Conservation (phyloP, 2,888 invertebrate species). For the Ceramica pisi region DNA sequence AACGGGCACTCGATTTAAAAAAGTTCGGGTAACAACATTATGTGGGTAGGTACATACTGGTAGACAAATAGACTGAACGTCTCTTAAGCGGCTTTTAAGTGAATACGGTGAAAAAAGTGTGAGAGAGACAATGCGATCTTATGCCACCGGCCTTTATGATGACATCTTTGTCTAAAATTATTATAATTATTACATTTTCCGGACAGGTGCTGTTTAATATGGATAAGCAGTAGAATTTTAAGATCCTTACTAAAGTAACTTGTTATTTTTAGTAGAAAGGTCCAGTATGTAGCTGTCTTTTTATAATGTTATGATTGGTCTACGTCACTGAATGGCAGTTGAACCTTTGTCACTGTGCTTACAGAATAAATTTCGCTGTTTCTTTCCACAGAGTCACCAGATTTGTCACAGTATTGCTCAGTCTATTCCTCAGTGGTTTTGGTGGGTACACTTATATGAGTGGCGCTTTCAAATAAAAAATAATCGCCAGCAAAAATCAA, state of each 20-base stretch:
- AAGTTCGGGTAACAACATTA: slow-evolving; percentile 33
- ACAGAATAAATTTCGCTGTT: no score
- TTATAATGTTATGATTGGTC: no score
- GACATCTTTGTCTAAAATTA: no score
- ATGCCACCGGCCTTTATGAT: no score
- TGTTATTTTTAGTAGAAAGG: no score
- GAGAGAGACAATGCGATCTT: neutral
- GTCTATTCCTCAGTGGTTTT: neutral
- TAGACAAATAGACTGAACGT: neutral
- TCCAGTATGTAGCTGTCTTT: no score
- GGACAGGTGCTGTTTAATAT: no score
- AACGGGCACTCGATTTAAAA: slow-evolving; percentile 42
- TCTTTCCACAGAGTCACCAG: neutral
- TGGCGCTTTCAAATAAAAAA: neutral
- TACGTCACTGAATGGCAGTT: neutral
- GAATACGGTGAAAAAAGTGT: neutral
- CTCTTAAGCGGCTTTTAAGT: neutral
- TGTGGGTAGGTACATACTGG: neutral
- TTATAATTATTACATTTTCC: no score
- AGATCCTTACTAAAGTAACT: no score
- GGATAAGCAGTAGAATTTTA: no score
- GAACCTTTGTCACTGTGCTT: neutral
- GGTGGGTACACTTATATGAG: neutral
- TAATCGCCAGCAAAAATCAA: neutral
- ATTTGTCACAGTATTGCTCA: neutral